Conservation (phyloP, 2,797 vertebrate genomes). For the Anguilla pacifica region DNA sequence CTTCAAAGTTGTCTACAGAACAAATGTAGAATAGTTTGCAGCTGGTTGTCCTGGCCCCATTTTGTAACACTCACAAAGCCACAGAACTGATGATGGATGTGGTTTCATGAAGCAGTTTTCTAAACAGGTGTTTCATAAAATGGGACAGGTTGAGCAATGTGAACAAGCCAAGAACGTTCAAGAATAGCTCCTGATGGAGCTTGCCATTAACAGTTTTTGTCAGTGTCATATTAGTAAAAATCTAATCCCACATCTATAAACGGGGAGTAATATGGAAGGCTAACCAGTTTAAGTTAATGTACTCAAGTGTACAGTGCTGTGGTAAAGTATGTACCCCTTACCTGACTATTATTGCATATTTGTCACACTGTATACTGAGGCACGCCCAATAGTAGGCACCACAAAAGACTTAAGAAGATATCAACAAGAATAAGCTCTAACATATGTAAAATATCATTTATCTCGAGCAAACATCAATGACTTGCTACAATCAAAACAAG, state of each 20-base stretch:
- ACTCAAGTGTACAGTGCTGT: not conserved
- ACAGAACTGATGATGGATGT: not conserved
- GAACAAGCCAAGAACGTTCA: not conserved
- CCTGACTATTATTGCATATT: too few species aligned
- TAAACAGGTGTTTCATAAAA: not conserved
- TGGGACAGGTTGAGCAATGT: not conserved
- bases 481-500: too few species aligned
- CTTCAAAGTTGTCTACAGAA: not conserved
- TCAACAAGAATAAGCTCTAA: too few species aligned
- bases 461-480: too few species aligned
- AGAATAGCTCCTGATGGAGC: not conserved
- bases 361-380: not conserved
- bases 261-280: not conserved
- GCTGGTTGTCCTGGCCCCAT: not conserved
- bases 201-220: not conserved
- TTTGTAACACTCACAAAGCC: not conserved
- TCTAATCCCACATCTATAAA: not conserved
- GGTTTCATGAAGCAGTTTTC: not conserved
- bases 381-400: not conserved
- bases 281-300: not conserved
- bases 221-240: not conserved
- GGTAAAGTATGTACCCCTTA: too few species aligned
- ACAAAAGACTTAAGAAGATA: too few species aligned
- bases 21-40: not conserved
- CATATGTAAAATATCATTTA: too few species aligned